These are phyloP conservation scores for Syrmaticus mikado DNA, from an alignment of 2,113 vertebrate genomes.

Conservation along the genomic window DNA sequence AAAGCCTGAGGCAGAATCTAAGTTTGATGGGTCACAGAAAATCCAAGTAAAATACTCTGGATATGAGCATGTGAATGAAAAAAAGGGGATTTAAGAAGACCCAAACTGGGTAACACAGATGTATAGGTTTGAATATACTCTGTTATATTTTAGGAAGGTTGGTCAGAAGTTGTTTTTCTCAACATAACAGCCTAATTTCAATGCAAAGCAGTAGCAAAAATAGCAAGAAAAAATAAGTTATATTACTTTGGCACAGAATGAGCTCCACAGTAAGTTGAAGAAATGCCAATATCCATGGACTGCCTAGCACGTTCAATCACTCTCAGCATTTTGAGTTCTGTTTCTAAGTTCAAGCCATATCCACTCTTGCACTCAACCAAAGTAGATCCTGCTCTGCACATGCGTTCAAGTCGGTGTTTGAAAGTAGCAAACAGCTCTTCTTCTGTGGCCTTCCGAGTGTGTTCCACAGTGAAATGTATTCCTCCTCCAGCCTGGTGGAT, in stretches of 20 bases:
- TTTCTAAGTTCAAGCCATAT: conserved; percentile 88
- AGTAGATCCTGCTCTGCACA: conserved; percentile 88
- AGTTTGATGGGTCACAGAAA: not conserved
- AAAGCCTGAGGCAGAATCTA: not conserved
- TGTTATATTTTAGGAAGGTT: not conserved
- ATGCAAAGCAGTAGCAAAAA: not conserved
- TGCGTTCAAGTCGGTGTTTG: conserved; percentile 75
- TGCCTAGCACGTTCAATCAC: conserved; percentile 84
- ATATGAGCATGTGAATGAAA: not conserved
- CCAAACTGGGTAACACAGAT: not conserved
- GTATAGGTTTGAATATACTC: not conserved
- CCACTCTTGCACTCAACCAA: conserved; percentile 98
- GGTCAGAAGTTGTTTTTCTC: not conserved
- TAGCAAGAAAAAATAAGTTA: not conserved
- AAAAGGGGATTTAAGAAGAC: not conserved
- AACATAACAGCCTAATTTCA: not conserved
- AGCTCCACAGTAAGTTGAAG: conserved; percentile 93
- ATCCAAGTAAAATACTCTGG: not conserved
- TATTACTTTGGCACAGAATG: conserved; percentile 92
- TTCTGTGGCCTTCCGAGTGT: conserved; percentile 80
- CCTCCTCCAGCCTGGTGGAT: conserved; percentile 94
- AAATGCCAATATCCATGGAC: conserved; percentile 84
- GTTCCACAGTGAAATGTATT: conserved; percentile 93
- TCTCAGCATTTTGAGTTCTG: conserved; percentile 92
- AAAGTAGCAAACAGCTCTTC: conserved; percentile 81